Conservation (phyloP, 1,140 invertebrate genomes). For the Spodoptera frugiperda region DNA sequence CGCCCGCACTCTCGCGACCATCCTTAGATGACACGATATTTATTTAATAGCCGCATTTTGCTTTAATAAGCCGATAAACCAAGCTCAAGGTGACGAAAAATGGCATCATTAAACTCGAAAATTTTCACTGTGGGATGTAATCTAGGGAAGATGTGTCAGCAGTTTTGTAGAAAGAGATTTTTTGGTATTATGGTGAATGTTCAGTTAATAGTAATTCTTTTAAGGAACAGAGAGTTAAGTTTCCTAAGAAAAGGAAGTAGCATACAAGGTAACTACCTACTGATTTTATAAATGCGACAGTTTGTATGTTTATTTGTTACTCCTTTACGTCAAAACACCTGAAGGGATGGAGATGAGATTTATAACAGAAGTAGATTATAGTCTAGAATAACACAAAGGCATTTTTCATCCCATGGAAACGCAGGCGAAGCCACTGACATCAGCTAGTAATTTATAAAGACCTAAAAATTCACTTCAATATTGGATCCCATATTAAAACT, state of each 20-base stretch:
- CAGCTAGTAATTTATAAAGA: background rate
- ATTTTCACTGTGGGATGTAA: conserved; percentile 48
- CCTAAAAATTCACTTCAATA: background rate
- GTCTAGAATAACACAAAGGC: too few species aligned
- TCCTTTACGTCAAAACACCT: too few species aligned
- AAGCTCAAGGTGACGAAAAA: conserved; percentile 65
- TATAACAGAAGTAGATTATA: too few species aligned
- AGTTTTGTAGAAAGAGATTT: background rate
- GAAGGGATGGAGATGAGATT: too few species aligned
- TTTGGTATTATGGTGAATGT: background rate
- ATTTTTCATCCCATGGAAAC: too few species aligned
- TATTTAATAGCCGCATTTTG: conserved; percentile 59
- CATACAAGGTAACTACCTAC: too few species aligned
- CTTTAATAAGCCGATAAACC: conserved; percentile 73
- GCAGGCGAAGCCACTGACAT: too few species aligned
- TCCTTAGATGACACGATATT: conserved; percentile 51
- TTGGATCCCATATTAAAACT: background rate
- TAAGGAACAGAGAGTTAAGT: too few species aligned
- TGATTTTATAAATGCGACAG: too few species aligned
- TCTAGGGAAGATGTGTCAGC: conserved; percentile 2
- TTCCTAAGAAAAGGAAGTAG: too few species aligned
- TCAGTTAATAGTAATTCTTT: background rate
- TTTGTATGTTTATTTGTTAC: too few species aligned
- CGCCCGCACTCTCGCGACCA: conserved; percentile 16
- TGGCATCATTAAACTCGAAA: conserved; percentile 68